Conservation (phyloP, 2,888 invertebrate genomes). For the Acleris laterana region DNA sequence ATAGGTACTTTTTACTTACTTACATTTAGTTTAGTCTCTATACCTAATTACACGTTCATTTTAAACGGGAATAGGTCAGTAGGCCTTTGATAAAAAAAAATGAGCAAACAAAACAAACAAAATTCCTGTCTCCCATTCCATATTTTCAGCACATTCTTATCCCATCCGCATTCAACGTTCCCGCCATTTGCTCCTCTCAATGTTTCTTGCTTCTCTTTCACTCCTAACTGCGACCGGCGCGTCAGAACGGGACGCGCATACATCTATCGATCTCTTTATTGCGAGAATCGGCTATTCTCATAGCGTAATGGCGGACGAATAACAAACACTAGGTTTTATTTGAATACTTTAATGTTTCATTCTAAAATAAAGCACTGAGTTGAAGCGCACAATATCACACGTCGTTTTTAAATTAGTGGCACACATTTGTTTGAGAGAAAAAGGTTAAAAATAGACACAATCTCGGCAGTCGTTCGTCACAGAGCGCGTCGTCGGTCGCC, state of each 20-base stretch:
- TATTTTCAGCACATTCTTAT: conserved; percentile 6
- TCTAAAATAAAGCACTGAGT: conserved; percentile 46
- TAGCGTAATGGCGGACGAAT: conserved; percentile 68
- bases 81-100: neutral
- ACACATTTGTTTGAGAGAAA: conserved; percentile 44
- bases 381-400: conserved; percentile 44
- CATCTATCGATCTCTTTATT: conserved; percentile 61
- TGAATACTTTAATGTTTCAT: conserved; percentile 56
- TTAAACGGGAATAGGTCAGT: too few species aligned
- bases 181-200: conserved; percentile 19
- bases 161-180: conserved; percentile 13
- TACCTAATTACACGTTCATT: too few species aligned
- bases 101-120: neutral
- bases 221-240: conserved; percentile 56
- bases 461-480: conserved; percentile 69
- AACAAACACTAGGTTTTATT: conserved; percentile 59
- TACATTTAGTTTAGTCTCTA: too few species aligned
- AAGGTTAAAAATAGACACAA: conserved; percentile 59
- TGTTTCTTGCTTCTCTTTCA: conserved; percentile 46
- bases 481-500: conserved; percentile 76
- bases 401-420: conserved; percentile 45
- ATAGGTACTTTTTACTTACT: too few species aligned
- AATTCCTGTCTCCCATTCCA: neutral
- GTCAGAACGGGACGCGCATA: conserved; percentile 65
- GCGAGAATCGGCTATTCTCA: conserved; percentile 49